A percentile compares a stretch with the other conserved stretches of the same genome.
phyloP scores from a whole-genome alignment of 2,797 vertebrate species.

The Eulemur rubriventer region DNA sequence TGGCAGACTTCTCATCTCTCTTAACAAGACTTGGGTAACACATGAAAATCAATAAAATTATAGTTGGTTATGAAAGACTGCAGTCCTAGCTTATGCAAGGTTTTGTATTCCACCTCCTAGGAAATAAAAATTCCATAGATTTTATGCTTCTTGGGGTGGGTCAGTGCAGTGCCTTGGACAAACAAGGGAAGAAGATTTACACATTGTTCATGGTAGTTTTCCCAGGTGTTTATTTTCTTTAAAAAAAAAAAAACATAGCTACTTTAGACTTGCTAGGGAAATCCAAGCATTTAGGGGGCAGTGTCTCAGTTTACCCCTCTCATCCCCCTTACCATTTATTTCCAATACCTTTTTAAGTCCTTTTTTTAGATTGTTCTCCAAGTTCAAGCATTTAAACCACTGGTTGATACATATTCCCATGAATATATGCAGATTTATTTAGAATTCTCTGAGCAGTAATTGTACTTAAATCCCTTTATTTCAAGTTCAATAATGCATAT shows the following conservation, averaged over 20 bases:
- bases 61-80: slow-evolving; percentile 50
- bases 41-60: slow-evolving; percentile 72
- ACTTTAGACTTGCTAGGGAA: slow-evolving; percentile 3
- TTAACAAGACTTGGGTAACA: slow-evolving; percentile 66
- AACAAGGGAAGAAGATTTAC: slow-evolving; percentile 16
- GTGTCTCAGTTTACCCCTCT: neutral
- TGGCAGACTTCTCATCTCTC: slow-evolving; percentile 67
- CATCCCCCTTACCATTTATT: neutral
- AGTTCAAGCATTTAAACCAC: neutral
- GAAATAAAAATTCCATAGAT: slow-evolving; percentile 58
- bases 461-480: slow-evolving; percentile 24
- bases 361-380: neutral
- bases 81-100: slow-evolving; percentile 12
- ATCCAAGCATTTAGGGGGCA: neutral
- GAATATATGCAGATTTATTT: neutral
- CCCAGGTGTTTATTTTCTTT: slow-evolving; percentile 12
- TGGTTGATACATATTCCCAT: neutral
- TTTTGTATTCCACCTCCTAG: slow-evolving; percentile 48
- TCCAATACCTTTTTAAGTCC: neutral
- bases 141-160: slow-evolving; percentile 46
- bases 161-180: neutral
- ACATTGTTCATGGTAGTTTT: neutral
- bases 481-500: neutral
- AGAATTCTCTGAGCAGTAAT: slow-evolving; percentile 4
- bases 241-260: neutral